Conservation (phyloP, 2,113 vertebrate genomes). For the Cepphus grylle region DNA sequence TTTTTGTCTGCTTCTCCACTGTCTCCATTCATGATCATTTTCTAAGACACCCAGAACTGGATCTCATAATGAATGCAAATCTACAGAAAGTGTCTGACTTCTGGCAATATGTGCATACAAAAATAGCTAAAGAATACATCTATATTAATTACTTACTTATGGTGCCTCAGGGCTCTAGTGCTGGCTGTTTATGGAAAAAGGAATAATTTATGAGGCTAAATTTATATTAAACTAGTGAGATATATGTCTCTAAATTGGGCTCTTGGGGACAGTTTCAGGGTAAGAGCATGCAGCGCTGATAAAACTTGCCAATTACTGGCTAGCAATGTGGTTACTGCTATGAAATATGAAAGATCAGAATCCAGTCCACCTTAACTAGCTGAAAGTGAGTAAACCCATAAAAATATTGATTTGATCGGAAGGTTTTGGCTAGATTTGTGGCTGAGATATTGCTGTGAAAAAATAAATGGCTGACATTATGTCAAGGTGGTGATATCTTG, state of each 20-base stretch:
- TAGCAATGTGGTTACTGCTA: not conserved
- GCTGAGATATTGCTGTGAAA: not conserved
- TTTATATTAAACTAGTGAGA: slow-evolving; percentile 33
- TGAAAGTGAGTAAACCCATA: not conserved
- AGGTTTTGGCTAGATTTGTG: not conserved
- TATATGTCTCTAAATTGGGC: slow-evolving; percentile 34
- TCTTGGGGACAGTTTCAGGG: not conserved
- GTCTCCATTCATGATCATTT: not conserved
- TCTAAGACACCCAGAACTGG: not conserved
- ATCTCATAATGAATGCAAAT: not conserved
- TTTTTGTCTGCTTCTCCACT: not conserved
- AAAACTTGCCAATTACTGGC: not conserved
- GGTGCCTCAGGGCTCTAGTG: not conserved
- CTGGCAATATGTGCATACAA: not conserved
- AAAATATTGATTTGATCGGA: not conserved
- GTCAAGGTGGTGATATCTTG: not conserved
- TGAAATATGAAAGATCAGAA: not conserved
- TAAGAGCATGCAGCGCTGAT: not conserved
- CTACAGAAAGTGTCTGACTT: not conserved
- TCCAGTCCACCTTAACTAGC: not conserved
- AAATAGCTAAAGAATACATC: not conserved
- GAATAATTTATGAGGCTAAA: slow-evolving; percentile 29
- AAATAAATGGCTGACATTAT: not conserved
- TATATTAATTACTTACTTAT: slow-evolving; percentile 1
- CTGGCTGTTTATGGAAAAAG: slow-evolving; percentile 42